phyloP scores from a whole-genome alignment of 2,888 invertebrate genomes.

The Erebia ligea region DNA sequence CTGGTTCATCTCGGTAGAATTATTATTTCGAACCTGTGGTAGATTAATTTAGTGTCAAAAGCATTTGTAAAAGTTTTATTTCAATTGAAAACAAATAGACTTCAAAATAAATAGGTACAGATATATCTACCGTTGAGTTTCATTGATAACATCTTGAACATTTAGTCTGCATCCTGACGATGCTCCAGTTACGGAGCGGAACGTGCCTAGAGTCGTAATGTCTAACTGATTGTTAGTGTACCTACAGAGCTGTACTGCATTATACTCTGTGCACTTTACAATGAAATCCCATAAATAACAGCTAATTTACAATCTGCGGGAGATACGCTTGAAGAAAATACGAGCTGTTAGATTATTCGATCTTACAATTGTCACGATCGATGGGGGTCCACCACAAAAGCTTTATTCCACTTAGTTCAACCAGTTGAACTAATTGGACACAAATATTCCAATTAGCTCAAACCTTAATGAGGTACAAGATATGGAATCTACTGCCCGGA shows the following conservation, averaged over 20 bases:
- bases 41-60: too few relatives aligned
- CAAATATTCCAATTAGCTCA: too few relatives aligned
- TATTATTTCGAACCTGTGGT: too few relatives aligned
- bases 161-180: slow-evolving; percentile 38
- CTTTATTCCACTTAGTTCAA: too few relatives aligned
- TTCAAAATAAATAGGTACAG: slow-evolving; percentile 22
- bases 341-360: too few relatives aligned
- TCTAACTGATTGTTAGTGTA: neutral
- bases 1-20: too few relatives aligned
- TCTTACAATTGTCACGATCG: too few relatives aligned
- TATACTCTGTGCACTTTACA: neutral
- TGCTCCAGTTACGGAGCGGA: slow-evolving; percentile 34
- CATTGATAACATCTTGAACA: slow-evolving; percentile 32
- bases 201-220: slow-evolving; percentile 31
- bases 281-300: slow-evolving; percentile 12
- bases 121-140: slow-evolving; percentile 6
- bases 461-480: too few relatives aligned
- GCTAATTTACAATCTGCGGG: neutral
- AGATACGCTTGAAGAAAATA: neutral
- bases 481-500: too few relatives aligned
- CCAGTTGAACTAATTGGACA: too few relatives aligned
- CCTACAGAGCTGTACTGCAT: neutral
- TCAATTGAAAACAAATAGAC: neutral
- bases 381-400: too few relatives aligned
- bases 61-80: neutral